phyloP scores from a whole-genome alignment of 2,113 vertebrate genomes.

The Muntiacus reevesi region DNA sequence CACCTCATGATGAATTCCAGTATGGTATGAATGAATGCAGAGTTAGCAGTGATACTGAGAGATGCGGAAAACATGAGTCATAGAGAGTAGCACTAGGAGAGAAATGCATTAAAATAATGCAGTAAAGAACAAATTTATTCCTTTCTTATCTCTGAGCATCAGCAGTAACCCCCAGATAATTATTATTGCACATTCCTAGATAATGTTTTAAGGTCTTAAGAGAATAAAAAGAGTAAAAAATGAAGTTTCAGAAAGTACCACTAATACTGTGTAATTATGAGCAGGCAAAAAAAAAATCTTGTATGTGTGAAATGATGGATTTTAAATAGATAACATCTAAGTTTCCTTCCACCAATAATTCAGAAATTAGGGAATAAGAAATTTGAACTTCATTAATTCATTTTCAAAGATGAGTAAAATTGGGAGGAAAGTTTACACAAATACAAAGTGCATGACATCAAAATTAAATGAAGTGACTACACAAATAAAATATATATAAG shows the following conservation, averaged over 20 bases:
- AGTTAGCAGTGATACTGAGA: background rate
- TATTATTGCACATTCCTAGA: background rate
- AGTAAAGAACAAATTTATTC: background rate
- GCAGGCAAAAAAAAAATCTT: background rate
- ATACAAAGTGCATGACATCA: background rate
- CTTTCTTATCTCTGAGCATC: background rate
- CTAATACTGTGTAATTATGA: background rate
- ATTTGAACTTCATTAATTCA: background rate
- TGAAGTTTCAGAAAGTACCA: background rate
- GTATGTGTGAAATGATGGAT: background rate
- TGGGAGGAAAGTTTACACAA: background rate
- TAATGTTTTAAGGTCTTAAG: background rate
- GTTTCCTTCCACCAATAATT: background rate
- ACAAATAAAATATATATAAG: slow-evolving; percentile 3
- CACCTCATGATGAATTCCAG: background rate
- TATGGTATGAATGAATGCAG: background rate
- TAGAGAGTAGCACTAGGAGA: background rate
- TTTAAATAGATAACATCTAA: background rate
- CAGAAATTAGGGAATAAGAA: background rate
- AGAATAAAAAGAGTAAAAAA: background rate
- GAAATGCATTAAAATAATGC: background rate
- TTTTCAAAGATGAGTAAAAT: background rate
- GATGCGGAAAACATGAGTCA: background rate
- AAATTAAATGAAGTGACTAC: background rate
- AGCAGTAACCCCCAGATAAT: background rate